These are phyloP conservation scores for Mythimna vitellina DNA, from an alignment of 2,888 invertebrate genomes.

Conservation along the genomic window DNA sequence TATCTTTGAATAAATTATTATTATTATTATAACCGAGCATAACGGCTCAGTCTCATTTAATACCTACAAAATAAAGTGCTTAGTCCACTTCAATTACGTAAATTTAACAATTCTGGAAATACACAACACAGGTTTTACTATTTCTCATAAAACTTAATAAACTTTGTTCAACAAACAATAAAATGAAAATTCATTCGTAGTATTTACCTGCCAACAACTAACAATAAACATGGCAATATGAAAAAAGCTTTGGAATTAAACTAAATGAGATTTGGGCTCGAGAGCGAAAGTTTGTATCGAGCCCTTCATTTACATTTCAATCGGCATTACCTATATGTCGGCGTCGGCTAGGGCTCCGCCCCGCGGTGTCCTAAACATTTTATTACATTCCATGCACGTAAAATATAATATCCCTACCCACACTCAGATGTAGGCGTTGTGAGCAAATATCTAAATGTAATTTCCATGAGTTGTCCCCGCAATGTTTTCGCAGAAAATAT, in stretches of 20 bases:
- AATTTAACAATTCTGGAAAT: slow-evolving; percentile 18
- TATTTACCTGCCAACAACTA: slow-evolving; percentile 54
- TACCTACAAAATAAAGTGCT: too few species aligned
- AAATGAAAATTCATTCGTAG: slow-evolving; percentile 42
- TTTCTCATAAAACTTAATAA: slow-evolving; percentile 15
- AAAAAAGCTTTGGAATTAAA: slow-evolving; percentile 74
- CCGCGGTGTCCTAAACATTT: slow-evolving; percentile 86
- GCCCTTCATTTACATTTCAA: slow-evolving; percentile 88
- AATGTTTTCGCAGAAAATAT: slow-evolving; percentile 91
- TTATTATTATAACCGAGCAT: too few species aligned
- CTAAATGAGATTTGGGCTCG: slow-evolving; percentile 75
- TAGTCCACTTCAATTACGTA: slow-evolving; percentile 9
- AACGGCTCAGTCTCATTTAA: too few species aligned
- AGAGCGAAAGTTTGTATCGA: slow-evolving; percentile 79
- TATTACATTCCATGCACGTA: slow-evolving; percentile 90
- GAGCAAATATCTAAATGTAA: slow-evolving; percentile 91
- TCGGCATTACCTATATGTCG: slow-evolving; percentile 83
- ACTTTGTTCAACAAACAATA: slow-evolving; percentile 33
- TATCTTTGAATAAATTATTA: too few species aligned
- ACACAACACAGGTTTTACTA: slow-evolving; percentile 7
- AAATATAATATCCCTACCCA: slow-evolving; percentile 90
- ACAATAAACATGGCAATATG: slow-evolving; percentile 63
- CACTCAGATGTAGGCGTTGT: slow-evolving; percentile 87
- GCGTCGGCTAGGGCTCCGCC: slow-evolving; percentile 69
- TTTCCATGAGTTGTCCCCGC: slow-evolving; percentile 91